A percentile compares a stretch with the other conserved stretches of the same genome.
phyloP scores from a whole-genome alignment of 2,797 vertebrate genomes.

The Valencia hispanica region DNA sequence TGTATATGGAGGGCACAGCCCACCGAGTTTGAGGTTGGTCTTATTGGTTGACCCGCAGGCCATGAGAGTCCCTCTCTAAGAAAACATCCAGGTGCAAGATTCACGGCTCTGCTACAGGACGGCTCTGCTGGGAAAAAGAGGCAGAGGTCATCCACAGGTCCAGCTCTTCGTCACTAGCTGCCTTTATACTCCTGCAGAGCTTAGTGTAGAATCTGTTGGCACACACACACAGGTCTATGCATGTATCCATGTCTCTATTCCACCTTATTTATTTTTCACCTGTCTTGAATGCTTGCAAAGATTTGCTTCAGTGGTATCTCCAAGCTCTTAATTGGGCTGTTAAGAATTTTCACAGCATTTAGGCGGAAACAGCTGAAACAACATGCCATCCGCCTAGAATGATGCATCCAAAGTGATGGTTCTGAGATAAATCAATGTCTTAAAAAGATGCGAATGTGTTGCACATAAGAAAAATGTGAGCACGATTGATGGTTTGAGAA shows the following conservation, averaged over 20 bases:
- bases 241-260: constrained; percentile 40
- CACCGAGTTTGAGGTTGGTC: constrained; percentile 56
- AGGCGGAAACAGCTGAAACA: constrained; percentile 42
- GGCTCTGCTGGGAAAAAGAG: constrained; percentile 65
- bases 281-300: constrained; percentile 33
- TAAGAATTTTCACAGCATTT: constrained; percentile 26
- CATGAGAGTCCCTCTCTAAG: constrained; percentile 72
- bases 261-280: constrained; percentile 40
- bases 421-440: constrained; percentile 8
- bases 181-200: constrained; percentile 67
- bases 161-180: constrained; percentile 63
- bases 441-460: constrained; percentile 31
- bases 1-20: constrained; percentile 27
- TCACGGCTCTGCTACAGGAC: constrained; percentile 72
- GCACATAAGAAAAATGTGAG: constrained; percentile 28
- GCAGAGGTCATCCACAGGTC: constrained; percentile 69
- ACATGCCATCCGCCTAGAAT: constrained; percentile 31
- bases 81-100: constrained; percentile 81
- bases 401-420: constrained; percentile 17
- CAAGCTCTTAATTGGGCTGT: constrained; percentile 50
- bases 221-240: constrained; percentile 51
- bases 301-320: constrained; percentile 35
- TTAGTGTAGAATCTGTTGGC: constrained; percentile 45
- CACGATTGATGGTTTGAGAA: constrained; percentile 40
- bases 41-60: constrained; percentile 69